Evolutionary conservation across 2,113 vertebrate genomes (phyloP).

Genomic region (Clarias macrocephalus): DNA sequence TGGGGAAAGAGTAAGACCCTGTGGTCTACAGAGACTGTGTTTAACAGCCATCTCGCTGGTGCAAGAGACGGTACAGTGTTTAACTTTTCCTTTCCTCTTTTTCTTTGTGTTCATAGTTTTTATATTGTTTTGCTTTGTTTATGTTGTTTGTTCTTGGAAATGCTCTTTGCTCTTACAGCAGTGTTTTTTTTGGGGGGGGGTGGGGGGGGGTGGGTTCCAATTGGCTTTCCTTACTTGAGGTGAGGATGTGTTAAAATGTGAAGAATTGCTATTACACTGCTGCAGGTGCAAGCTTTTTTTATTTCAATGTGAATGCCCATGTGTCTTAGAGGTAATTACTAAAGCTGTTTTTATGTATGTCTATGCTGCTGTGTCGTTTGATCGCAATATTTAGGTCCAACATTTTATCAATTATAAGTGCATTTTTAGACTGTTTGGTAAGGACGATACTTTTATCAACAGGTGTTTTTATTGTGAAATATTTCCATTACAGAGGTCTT

Average conservation of each 20-base stretch:
- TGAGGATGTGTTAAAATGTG: background rate
- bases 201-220: background rate
- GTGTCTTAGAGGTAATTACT: conserved; percentile 58
- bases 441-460: conserved; percentile 1
- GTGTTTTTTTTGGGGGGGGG: conserved; percentile 45
- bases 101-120: conserved; percentile 66
- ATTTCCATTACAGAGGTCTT: conserved; percentile 29
- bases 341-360: conserved; percentile 63
- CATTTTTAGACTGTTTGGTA: conserved; percentile 23
- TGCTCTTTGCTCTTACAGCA: conserved; percentile 68
- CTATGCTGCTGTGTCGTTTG: conserved; percentile 41
- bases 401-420: background rate
- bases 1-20: conserved; percentile 85
- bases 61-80: conserved; percentile 76
- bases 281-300: conserved; percentile 66
- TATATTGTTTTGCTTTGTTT: conserved; percentile 65
- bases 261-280: conserved; percentile 59
- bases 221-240: conserved; percentile 24
- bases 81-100: conserved; percentile 71
- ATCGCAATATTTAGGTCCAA: background rate
- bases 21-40: conserved; percentile 80
- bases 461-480: conserved; percentile 32
- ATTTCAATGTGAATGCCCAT: conserved; percentile 71
- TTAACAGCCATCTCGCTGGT: conserved; percentile 77
- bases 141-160: conserved; percentile 63